Percentiles rank a stretch among this genome's conserved stretches.
Conservation (phyloP, 2,888 invertebrate species). For the Xanthorhoe spadicearia region DNA sequence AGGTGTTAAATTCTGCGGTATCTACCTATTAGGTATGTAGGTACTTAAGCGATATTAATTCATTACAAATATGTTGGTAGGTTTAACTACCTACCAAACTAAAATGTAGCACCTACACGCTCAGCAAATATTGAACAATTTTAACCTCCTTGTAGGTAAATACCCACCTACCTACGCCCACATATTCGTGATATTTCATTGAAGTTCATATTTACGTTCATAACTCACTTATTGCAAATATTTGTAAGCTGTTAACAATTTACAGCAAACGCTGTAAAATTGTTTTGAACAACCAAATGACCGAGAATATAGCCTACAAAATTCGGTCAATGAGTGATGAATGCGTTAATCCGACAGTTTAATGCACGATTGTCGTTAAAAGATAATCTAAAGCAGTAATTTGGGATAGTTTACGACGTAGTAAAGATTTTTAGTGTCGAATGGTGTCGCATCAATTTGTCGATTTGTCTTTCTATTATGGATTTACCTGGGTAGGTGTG, state of each 20-base stretch:
- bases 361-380: conserved; percentile 15
- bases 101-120: not conserved
- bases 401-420: conserved; percentile 26
- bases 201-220: not conserved
- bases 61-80: not conserved
- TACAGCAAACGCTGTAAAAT: conserved; percentile 1
- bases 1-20: too few species aligned
- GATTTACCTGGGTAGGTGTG: too few species aligned
- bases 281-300: not conserved
- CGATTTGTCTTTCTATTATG: not conserved
- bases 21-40: too few species aligned
- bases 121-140: conserved; percentile 7
- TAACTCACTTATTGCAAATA: conserved; percentile 1
- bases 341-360: conserved; percentile 16
- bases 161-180: not conserved
- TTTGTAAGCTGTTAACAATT: conserved; percentile 5
- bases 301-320: conserved; percentile 4
- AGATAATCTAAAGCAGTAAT: conserved; percentile 29
- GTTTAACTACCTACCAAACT: not conserved
- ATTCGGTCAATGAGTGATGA: conserved; percentile 9
- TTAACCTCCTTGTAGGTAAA: not conserved
- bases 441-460: conserved; percentile 14
- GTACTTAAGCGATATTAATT: too few species aligned
- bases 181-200: not conserved
- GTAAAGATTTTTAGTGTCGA: conserved; percentile 20